A percentile compares a stretch with the other conserved stretches of the same genome.
Conservation (phyloP, 2,113 vertebrate species). For the Raja brachyura region DNA sequence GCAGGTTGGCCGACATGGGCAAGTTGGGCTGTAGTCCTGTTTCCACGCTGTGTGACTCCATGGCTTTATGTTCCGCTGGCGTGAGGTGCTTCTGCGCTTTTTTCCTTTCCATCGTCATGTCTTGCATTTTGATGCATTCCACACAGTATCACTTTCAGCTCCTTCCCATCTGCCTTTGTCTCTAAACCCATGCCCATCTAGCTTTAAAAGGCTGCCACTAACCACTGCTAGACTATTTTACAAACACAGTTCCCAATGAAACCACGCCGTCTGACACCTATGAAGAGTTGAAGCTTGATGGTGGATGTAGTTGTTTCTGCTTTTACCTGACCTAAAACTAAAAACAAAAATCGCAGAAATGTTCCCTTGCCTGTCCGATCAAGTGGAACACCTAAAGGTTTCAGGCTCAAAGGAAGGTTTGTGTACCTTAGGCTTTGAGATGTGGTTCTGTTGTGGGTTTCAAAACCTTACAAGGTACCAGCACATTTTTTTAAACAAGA, state of each 20-base stretch:
- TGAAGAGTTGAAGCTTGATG: not conserved
- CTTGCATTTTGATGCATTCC: not conserved
- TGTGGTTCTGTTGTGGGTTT: constrained; percentile 44
- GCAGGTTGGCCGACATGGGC: too few relatives aligned
- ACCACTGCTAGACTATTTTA: not conserved
- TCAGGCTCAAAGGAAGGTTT: constrained; percentile 51
- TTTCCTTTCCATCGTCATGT: not conserved
- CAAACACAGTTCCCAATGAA: not conserved
- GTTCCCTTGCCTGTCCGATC: not conserved
- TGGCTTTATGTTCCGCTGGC: not conserved
- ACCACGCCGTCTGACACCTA: not conserved
- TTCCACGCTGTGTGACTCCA: too few relatives aligned
- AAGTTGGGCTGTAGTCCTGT: too few relatives aligned
- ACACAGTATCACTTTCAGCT: not conserved
- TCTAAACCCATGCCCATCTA: not conserved
- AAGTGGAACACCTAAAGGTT: not conserved
- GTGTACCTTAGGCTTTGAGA: constrained; percentile 46
- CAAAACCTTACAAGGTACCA: constrained; percentile 56
- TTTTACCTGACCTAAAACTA: constrained; percentile 19
- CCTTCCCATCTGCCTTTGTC: not conserved
- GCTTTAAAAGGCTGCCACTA: not conserved
- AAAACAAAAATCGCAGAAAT: not conserved
- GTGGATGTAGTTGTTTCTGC: not conserved
- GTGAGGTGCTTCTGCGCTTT: not conserved
- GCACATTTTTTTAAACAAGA: constrained; percentile 55